Conservation (phyloP, 2,113 vertebrate species). For the Pseudorectes ferrugineus region DNA sequence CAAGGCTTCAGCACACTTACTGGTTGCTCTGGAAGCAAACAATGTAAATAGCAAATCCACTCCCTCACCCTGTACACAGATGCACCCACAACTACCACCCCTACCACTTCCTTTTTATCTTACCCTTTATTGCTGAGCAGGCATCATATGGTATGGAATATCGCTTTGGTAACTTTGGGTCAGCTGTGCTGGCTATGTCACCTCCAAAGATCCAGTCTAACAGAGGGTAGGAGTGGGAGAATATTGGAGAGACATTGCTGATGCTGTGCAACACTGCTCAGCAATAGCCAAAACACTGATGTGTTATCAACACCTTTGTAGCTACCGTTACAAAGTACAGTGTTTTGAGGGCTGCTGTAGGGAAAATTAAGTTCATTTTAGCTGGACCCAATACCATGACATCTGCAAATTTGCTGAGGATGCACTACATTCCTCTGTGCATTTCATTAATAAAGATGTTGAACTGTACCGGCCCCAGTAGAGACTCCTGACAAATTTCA, state of each 20-base stretch:
- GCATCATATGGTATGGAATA: neutral
- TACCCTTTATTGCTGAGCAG: neutral
- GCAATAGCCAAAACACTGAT: neutral
- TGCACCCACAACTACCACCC: neutral
- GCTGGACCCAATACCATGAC: neutral
- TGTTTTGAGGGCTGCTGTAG: neutral
- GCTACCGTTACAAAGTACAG: neutral
- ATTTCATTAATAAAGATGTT: neutral
- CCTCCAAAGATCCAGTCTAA: neutral
- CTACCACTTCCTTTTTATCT: neutral
- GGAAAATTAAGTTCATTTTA: neutral
- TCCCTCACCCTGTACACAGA: neutral
- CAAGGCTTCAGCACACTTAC: neutral
- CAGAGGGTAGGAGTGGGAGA: neutral
- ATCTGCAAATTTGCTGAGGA: neutral
- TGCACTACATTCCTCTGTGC: neutral
- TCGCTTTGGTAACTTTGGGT: neutral
- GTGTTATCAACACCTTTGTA: neutral
- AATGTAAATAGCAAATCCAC: neutral
- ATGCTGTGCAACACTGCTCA: neutral
- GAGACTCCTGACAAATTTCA: neutral
- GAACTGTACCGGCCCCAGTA: fast-evolving
- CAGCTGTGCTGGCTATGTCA: neutral
- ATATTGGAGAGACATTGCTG: neutral
- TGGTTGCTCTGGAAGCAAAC: neutral